Percentiles rank a stretch among this genome's conserved stretches.
phyloP scores from a whole-genome alignment of 2,797 vertebrate genomes.

The Phyllotis vaccarum region DNA sequence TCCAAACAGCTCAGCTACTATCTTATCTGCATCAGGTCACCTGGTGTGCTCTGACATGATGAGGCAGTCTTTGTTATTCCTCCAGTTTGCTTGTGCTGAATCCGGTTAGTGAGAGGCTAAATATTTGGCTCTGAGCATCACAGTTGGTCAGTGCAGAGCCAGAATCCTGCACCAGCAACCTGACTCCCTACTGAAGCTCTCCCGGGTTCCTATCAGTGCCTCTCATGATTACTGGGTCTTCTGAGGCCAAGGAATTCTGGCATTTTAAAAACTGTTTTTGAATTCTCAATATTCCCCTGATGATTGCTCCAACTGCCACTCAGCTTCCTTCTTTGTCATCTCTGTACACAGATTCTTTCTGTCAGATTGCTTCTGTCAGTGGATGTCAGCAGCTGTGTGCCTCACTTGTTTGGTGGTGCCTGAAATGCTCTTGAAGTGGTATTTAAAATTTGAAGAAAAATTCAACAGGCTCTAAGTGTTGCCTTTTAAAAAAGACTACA shows the following conservation, averaged over 20 bases:
- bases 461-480: not conserved
- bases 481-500: not conserved
- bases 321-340: not conserved
- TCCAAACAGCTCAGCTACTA: not conserved
- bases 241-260: not conserved
- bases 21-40: fast-evolving
- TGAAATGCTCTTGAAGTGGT: conserved; percentile 57
- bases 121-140: too few relatives aligned
- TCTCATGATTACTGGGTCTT: not conserved
- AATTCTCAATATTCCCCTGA: not conserved
- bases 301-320: not conserved
- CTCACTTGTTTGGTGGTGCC: conserved; percentile 13
- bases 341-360: not conserved
- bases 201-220: not conserved
- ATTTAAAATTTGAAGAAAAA: conserved; percentile 58
- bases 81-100: not conserved
- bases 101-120: not conserved
- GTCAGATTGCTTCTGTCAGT: not conserved
- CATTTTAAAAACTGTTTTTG: not conserved
- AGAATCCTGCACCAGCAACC: not conserved
- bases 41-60: not conserved
- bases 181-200: not conserved
- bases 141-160: not conserved
- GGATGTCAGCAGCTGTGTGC: not conserved
- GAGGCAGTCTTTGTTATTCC: not conserved